These are phyloP conservation scores for Lasioglossum zephyrum DNA, from an alignment of 2,888 invertebrate species.

Conservation along the genomic window DNA sequence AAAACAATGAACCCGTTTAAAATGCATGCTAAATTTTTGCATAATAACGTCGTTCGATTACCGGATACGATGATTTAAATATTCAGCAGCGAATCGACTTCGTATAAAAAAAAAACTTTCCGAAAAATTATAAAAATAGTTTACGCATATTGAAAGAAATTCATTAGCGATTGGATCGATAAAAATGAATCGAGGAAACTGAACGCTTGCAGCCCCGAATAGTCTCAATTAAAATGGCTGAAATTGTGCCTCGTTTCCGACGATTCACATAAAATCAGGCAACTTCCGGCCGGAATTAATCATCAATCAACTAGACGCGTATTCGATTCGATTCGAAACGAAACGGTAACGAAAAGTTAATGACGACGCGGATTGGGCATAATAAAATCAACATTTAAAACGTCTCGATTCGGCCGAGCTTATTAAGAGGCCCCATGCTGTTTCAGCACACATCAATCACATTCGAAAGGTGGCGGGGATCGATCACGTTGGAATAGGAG, in stretches of 20 bases:
- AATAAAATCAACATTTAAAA: slow-evolving; percentile 42
- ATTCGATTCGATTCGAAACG: slow-evolving; percentile 9
- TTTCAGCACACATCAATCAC: slow-evolving; percentile 92
- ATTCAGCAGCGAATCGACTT: neutral
- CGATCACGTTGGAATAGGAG: slow-evolving; percentile 94
- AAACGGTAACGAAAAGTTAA: slow-evolving; percentile 12
- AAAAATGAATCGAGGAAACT: neutral
- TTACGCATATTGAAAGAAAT: neutral
- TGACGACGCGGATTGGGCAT: slow-evolving; percentile 8
- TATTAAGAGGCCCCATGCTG: slow-evolving; percentile 57
- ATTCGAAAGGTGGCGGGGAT: slow-evolving; percentile 92
- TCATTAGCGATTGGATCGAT: neutral
- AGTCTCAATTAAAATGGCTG: neutral
- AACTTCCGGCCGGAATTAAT: neutral
- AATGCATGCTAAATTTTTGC: neutral
- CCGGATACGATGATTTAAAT: neutral
- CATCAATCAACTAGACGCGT: neutral
- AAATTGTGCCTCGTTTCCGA: neutral
- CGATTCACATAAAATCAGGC: slow-evolving; percentile 7
- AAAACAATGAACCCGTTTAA: neutral
- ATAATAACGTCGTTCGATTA: neutral
- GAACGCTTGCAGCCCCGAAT: neutral
- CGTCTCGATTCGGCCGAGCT: slow-evolving; percentile 26
- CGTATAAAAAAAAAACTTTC: neutral
- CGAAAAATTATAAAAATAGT: neutral